Percentiles rank a stretch among this genome's conserved stretches.
phyloP scores from a whole-genome alignment of 2,797 vertebrate genomes.

The Dallia pectoralis region DNA sequence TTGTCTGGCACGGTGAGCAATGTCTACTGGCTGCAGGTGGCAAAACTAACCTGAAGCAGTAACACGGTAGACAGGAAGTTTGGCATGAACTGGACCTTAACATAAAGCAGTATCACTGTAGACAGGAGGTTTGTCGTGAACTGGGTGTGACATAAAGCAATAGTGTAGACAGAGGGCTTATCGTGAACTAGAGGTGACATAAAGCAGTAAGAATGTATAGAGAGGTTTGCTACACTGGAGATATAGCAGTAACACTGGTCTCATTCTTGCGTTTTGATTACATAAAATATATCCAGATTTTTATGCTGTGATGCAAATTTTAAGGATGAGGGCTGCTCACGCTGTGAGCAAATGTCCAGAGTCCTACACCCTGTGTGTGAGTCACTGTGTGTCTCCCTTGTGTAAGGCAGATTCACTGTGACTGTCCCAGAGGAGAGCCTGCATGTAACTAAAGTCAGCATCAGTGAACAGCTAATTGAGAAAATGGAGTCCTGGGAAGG shows the following conservation, averaged over 20 bases:
- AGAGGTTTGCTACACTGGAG: no score
- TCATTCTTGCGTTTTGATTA: neutral
- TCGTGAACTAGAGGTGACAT: no score
- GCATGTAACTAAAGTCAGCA: slow-evolving; percentile 47
- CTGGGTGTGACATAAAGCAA: no score
- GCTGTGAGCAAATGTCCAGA: slow-evolving; percentile 38
- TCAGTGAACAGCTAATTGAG: slow-evolving; percentile 47
- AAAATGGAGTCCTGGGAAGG: slow-evolving; percentile 40
- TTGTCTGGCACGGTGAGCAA: no score
- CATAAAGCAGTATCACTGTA: slow-evolving; percentile 26
- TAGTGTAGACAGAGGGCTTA: no score
- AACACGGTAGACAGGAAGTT: slow-evolving; percentile 10
- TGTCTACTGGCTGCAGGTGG: neutral
- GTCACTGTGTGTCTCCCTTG: slow-evolving; percentile 26
- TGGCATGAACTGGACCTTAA: slow-evolving; percentile 53
- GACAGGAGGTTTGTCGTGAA: no score
- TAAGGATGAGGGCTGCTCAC: slow-evolving; percentile 22
- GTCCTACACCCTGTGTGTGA: slow-evolving; percentile 14
- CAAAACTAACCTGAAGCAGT: no score
- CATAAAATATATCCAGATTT: no score
- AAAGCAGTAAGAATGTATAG: no score
- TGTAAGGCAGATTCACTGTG: slow-evolving; percentile 42
- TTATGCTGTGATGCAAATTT: neutral
- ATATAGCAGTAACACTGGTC: no score
- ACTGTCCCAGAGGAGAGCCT: slow-evolving; percentile 56